A percentile compares a stretch with the other conserved stretches of the same genome.
phyloP scores from a whole-genome alignment of 1,140 invertebrate genomes.

The Galleria mellonella region DNA sequence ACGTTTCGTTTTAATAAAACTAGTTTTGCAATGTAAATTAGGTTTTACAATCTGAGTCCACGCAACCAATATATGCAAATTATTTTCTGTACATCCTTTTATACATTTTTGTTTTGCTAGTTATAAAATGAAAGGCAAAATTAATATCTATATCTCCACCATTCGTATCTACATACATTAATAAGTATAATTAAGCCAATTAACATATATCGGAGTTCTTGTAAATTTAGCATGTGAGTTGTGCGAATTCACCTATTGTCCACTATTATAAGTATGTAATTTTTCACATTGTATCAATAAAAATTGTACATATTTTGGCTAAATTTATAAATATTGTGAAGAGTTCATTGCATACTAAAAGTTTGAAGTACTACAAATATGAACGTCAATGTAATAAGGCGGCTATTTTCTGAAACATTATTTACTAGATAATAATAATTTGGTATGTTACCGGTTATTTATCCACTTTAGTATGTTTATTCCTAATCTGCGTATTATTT shows the following conservation, averaged over 20 bases:
- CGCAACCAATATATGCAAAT: too few species aligned
- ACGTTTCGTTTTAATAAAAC: too few species aligned
- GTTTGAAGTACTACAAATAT: conserved; percentile 14
- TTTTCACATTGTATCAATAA: conserved; percentile 12
- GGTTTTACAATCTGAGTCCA: too few species aligned
- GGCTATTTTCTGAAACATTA: conserved; percentile 35
- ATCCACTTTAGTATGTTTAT: too few species aligned
- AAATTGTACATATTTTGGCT: conserved; percentile 33
- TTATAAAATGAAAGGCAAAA: too few species aligned
- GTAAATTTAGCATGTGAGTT: conserved; percentile 20
- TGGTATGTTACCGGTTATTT: too few species aligned
- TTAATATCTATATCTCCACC: too few species aligned
- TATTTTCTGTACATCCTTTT: too few species aligned
- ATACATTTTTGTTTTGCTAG: too few species aligned
- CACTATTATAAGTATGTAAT: conserved; percentile 26
- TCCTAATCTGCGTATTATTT: too few species aligned
- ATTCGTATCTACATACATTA: background rate
- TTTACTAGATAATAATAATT: conserved; percentile 8
- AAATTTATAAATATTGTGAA: conserved; percentile 23
- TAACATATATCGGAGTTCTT: conserved; percentile 6
- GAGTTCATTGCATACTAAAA: conserved; percentile 27
- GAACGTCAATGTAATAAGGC: conserved; percentile 11
- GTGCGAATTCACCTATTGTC: conserved; percentile 30
- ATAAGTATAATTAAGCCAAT: conserved; percentile 9
- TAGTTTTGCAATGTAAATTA: too few species aligned